A percentile compares a stretch with the other conserved stretches of the same genome.
These are phyloP conservation scores for Hyposoter dolosus DNA, from an alignment of 2,888 invertebrate genomes.

Conservation along the genomic window DNA sequence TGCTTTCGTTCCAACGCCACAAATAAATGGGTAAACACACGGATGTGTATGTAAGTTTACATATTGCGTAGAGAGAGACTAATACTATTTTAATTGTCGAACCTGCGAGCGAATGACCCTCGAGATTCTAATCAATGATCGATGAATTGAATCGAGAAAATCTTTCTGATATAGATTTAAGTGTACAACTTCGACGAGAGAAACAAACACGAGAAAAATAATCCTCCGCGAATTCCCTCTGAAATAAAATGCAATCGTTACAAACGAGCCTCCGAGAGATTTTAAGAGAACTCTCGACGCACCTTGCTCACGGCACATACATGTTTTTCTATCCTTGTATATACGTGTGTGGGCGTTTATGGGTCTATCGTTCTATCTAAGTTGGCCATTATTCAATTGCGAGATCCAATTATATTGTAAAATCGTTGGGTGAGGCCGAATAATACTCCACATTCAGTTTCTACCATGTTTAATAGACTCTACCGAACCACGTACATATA, in stretches of 20 bases:
- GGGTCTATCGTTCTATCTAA: slow-evolving; percentile 51
- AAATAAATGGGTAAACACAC: too few relatives aligned
- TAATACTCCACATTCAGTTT: slow-evolving; percentile 12
- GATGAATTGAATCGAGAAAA: slow-evolving; percentile 36
- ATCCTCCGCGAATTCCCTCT: background rate
- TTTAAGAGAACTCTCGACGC: slow-evolving; percentile 47
- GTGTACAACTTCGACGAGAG: background rate
- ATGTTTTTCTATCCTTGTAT: background rate
- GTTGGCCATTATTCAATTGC: slow-evolving; percentile 50
- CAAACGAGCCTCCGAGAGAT: slow-evolving; percentile 6
- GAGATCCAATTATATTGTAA: slow-evolving; percentile 53
- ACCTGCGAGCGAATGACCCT: slow-evolving; percentile 43
- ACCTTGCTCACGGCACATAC: slow-evolving; percentile 17
- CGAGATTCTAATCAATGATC: slow-evolving; percentile 60
- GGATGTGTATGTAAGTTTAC: background rate
- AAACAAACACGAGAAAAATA: background rate
- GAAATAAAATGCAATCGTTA: slow-evolving; percentile 4
- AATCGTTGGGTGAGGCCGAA: slow-evolving; percentile 42
- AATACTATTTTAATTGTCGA: slow-evolving; percentile 55
- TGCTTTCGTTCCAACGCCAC: background rate
- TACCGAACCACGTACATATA: background rate
- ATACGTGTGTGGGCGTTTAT: slow-evolving; percentile 39
- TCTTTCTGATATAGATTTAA: background rate
- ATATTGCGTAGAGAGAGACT: slow-evolving; percentile 26
- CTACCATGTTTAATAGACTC: slow-evolving; percentile 8